phyloP scores from a whole-genome alignment of 2,797 vertebrate genomes.

The Cossypha dichroa region DNA sequence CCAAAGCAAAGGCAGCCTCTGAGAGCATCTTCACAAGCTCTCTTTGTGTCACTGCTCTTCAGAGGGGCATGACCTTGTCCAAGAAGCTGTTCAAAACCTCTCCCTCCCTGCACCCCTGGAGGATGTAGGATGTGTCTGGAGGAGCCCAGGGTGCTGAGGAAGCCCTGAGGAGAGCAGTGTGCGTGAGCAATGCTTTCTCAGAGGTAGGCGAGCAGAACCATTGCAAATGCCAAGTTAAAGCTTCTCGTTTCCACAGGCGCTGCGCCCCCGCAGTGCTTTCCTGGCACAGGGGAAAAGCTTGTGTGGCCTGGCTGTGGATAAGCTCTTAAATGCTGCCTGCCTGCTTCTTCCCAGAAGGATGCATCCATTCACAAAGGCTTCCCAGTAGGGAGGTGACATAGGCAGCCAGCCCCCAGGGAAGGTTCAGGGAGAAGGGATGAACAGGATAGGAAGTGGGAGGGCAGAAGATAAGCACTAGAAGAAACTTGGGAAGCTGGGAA shows the following conservation, averaged over 20 bases:
- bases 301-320: not conserved
- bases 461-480: not conserved
- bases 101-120: not conserved
- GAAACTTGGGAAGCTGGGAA: not conserved
- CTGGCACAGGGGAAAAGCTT: not conserved
- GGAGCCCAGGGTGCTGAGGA: not conserved
- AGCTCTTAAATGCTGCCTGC: not conserved
- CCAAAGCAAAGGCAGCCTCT: not conserved
- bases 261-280: fast-evolving
- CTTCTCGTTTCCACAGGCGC: fast-evolving
- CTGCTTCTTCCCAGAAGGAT: not conserved
- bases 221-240: not conserved
- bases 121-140: not conserved
- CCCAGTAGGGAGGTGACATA: not conserved
- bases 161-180: not conserved
- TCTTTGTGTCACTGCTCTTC: fast-evolving
- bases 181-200: not conserved
- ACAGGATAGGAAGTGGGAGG: not conserved
- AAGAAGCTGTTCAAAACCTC: not conserved
- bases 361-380: not conserved
- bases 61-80: not conserved
- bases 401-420: not conserved
- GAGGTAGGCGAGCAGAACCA: fast-evolving
- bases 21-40: not conserved
- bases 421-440: not conserved